Conservation (phyloP, 1,140 invertebrate species). For the Lordiphosa mommai region DNA sequence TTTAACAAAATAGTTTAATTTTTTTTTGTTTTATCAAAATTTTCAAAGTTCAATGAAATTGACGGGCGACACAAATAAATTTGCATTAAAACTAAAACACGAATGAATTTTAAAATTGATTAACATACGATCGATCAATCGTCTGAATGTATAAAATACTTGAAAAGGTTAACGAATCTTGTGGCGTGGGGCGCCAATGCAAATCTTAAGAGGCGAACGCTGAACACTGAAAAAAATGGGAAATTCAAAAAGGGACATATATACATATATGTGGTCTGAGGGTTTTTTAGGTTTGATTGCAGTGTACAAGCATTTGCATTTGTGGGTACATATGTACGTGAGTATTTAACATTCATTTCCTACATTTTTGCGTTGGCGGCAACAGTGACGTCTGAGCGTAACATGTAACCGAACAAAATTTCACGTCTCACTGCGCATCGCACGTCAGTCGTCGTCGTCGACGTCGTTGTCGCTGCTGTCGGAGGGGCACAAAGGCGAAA, state of each 20-base stretch:
- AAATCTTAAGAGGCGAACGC: too few species aligned
- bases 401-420: constrained; percentile 10
- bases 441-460: constrained; percentile 1
- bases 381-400: constrained; percentile 1
- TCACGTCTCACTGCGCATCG: constrained; percentile 4
- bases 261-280: neutral
- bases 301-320: neutral
- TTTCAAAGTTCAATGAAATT: neutral
- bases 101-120: neutral
- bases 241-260: too few species aligned
- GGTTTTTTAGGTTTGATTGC: neutral
- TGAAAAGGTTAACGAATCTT: too few species aligned
- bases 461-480: neutral
- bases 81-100: neutral
- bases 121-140: constrained; percentile 1
- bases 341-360: constrained; percentile 3
- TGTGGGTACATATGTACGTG: neutral
- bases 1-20: too few species aligned
- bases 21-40: too few species aligned
- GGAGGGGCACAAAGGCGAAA: neutral
- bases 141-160: neutral
- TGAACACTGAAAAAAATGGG: too few species aligned
- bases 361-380: neutral
- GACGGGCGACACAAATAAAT: neutral
- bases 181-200: too few species aligned